Conservation (phyloP, 2,113 vertebrate species). For the Motacilla alba region DNA sequence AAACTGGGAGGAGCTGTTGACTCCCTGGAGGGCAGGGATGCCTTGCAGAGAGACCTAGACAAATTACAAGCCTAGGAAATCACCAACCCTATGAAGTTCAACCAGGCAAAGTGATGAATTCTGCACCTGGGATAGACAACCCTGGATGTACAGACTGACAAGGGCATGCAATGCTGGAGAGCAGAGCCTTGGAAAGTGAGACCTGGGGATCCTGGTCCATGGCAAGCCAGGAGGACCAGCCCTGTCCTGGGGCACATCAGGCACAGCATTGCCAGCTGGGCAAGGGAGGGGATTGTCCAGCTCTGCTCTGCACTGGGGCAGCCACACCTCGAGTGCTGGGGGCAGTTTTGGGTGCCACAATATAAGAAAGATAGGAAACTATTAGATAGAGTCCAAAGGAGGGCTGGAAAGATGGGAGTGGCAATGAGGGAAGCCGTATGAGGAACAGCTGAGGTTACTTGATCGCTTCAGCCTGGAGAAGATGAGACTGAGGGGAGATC, state of each 20-base stretch:
- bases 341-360: fast-evolving
- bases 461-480: neutral
- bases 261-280: fast-evolving
- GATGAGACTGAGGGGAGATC: neutral
- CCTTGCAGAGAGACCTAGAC: neutral
- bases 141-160: fast-evolving
- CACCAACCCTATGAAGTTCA: fast-evolving
- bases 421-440: fast-evolving
- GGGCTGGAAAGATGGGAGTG: neutral
- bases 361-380: neutral
- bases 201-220: neutral
- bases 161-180: fast-evolving
- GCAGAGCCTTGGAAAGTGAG: neutral
- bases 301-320: neutral
- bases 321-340: fast-evolving
- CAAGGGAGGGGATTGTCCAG: neutral
- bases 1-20: neutral
- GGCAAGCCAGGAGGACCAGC: neutral
- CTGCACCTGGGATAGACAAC: neutral
- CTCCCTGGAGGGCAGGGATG: too few relatives aligned
- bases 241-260: neutral
- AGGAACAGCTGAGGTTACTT: neutral
- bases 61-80: neutral
- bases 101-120: fast-evolving
- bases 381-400: fast-evolving